A percentile compares a stretch with the other conserved stretches of the same genome.
Evolutionary conservation across 2,888 invertebrate species (phyloP).

Genomic region (Brachypterus glaber): DNA sequence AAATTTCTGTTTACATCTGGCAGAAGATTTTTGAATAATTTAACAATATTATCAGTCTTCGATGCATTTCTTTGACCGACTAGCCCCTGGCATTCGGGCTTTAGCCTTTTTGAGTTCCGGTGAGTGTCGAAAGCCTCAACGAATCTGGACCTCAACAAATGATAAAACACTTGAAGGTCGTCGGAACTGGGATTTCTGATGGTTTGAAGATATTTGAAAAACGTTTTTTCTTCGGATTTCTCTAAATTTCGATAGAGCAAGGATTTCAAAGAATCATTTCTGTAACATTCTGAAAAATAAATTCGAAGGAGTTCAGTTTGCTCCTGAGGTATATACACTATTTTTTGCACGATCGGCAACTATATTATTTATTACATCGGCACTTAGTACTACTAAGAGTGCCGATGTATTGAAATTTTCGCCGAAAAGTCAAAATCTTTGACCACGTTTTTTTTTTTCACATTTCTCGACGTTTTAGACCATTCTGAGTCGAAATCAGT

Average conservation of each 20-base stretch:
- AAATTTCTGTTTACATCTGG: conserved; percentile 33
- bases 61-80: conserved; percentile 27
- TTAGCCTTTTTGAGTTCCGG: conserved; percentile 28
- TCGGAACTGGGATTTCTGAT: conserved; percentile 45
- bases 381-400: too few relatives aligned
- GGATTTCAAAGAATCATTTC: conserved; percentile 47
- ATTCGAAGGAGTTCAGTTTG: too few relatives aligned
- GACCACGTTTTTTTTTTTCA: too few relatives aligned
- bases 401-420: too few relatives aligned
- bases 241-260: conserved; percentile 55
- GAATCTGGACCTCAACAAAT: conserved; percentile 51
- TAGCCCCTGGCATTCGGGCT: conserved; percentile 28
- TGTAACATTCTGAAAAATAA: conserved; percentile 44
- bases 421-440: too few relatives aligned
- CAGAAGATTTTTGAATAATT: conserved; percentile 28
- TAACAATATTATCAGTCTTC: conserved; percentile 27
- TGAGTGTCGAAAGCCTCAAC: conserved; percentile 49
- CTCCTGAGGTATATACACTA: too few relatives aligned
- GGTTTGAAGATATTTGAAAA: conserved; percentile 56
- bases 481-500: too few relatives aligned
- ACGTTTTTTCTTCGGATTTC: conserved; percentile 55
- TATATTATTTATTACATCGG: too few relatives aligned
- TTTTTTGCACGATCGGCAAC: too few relatives aligned
- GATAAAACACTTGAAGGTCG: conserved; percentile 62
- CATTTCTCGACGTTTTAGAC: too few relatives aligned